Percentiles rank a stretch among this genome's conserved stretches.
phyloP scores from a whole-genome alignment of 1,140 invertebrate genomes.

The Pseudobourletiella spinata region DNA sequence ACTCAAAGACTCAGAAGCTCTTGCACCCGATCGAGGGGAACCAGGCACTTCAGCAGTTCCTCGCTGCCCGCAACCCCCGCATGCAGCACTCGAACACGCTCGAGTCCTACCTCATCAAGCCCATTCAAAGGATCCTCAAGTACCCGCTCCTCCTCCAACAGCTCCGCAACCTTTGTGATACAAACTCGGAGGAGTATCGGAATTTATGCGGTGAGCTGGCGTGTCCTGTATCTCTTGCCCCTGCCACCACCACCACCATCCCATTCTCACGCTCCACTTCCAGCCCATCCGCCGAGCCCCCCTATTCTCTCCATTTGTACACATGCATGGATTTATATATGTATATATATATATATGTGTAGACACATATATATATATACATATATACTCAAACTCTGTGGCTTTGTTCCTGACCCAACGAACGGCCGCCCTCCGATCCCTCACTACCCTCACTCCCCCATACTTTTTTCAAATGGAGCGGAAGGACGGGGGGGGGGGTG shows the following conservation, averaged over 20 bases:
- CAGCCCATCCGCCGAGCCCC: too few relatives aligned
- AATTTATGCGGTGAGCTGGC: conserved; percentile 60
- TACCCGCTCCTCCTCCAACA: conserved; percentile 94
- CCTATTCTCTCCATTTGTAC: too few relatives aligned
- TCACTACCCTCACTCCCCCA: too few relatives aligned
- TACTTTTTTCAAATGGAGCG: too few relatives aligned
- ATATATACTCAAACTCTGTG: not conserved
- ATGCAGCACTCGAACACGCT: conserved; percentile 93
- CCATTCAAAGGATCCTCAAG: conserved; percentile 95
- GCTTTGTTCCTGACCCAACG: too few relatives aligned
- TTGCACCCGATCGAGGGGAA: conserved; percentile 96
- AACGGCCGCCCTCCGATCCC: too few relatives aligned
- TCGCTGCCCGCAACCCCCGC: conserved; percentile 82
- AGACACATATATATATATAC: not conserved
- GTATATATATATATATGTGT: not conserved
- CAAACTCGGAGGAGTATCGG: conserved; percentile 82
- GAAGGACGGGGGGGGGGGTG: too few relatives aligned
- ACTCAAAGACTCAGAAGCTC: conserved; percentile 97
- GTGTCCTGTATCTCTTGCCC: too few relatives aligned
- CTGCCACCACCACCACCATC: too few relatives aligned
- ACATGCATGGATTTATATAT: too few relatives aligned
- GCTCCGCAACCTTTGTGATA: conserved; percentile 83
- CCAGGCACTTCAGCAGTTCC: conserved; percentile 89
- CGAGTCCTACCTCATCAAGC: conserved; percentile 97
- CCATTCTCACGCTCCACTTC: not conserved